Base-by-base conservation (phyloP, 2,888 invertebrate genomes). In the Halictus quadricinctus region DNA sequence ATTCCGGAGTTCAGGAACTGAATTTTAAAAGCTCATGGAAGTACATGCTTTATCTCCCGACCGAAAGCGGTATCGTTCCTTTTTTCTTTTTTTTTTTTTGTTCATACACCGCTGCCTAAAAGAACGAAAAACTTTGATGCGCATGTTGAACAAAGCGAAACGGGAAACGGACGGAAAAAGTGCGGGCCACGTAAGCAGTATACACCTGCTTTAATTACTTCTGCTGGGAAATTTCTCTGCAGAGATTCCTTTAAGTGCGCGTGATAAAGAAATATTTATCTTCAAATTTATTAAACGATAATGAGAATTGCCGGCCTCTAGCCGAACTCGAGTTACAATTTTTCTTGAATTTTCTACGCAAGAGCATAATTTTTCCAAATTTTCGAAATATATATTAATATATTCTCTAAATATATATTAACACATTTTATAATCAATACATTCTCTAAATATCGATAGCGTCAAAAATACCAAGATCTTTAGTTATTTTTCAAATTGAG, bases 151-250 rank as follows among this genome's bases (percentile, higher is more conserved):
- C 84, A 85, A 83, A 83, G 84, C 73, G 50, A 80, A 43, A 70
- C 48, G 70, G 66, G 48, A 70, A 76, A 64, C 64, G 50, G 36
- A 36, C 50, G 72, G 79, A 88, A 76, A 86, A 86, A 84, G 84
- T 80, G 82, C 79, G 74, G 69, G 72, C 46, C 70, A 43, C 36
- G 70, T 66, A 81, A 80, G 72, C 77, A 64, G 79, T 77, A 64
- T 78, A 70, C 66, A 66, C 66, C 48, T 43, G 69, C 88, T 82
- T 86, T 88, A 87, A 88, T 84, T 88, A 84, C 79, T 79, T 79
- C 74, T 83, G 54, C 60, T 78, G 75, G 76, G 58, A 84, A 86
- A 84, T 83, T 83, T 79, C 64, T 48, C 66, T 25, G 73, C 21
- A 29, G 48, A 46, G 77, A 78, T 60, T 75, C 69, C 76, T 86